Evolutionary conservation across 2,888 invertebrate genomes (phyloP).

Genomic region (Steinernema carpocapsae): DNA sequence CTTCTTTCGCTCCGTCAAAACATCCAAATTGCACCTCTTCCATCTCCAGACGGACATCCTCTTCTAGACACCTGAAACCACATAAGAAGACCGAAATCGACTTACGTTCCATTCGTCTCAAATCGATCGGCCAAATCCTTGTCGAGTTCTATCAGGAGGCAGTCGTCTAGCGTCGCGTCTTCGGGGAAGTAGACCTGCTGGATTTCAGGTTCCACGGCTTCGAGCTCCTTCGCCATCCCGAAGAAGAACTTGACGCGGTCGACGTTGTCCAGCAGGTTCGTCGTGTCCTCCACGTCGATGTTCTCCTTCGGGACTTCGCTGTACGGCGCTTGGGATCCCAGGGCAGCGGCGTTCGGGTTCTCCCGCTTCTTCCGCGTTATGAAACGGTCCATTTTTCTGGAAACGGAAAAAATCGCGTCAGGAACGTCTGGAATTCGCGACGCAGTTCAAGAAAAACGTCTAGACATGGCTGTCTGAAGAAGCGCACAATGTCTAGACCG

Average conservation of each 20-base stretch:
- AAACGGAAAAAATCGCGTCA: background rate
- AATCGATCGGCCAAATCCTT: conserved; percentile 20
- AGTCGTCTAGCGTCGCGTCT: background rate
- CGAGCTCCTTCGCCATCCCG: conserved; percentile 23
- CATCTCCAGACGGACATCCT: no score
- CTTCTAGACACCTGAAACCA: background rate
- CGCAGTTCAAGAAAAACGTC: no score
- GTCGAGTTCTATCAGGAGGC: background rate
- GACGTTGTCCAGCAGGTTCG: conserved; percentile 21
- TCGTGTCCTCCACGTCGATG: background rate
- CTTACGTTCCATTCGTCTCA: background rate
- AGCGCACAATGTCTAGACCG: no score
- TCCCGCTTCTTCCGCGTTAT: background rate
- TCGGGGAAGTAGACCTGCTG: conserved; percentile 27
- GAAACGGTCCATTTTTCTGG: background rate
- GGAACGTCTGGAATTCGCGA: no score
- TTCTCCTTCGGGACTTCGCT: background rate
- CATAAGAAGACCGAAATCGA: background rate
- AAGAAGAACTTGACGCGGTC: conserved; percentile 21
- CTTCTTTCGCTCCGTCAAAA: no score
- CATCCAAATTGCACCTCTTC: no score
- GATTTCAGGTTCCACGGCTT: conserved; percentile 1
- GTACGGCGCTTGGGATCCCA: background rate
- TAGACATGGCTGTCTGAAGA: no score
- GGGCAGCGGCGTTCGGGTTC: background rate